Evolutionary conservation across 2,113 vertebrate genomes (phyloP), one percentile per base, ranked within the genome.

Genomic region (Chunga burmeisteri): DNA sequence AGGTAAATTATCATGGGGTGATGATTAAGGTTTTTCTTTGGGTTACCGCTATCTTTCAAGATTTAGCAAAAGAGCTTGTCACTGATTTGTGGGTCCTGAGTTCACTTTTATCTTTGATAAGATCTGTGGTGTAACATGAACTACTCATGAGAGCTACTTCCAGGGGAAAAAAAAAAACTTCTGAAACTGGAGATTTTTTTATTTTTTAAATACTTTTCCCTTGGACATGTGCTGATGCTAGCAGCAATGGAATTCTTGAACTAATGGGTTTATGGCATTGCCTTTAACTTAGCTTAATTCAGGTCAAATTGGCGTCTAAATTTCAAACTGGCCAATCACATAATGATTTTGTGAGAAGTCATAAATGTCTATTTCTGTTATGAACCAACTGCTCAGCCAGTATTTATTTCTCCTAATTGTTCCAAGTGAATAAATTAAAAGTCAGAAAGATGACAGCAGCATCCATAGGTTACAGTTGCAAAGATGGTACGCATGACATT

Each of bases 41-140:
- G 13, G 20, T 55, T 67, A 50, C 25, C 12, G 19, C 9, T 22
- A 52, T 18, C 21, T 85, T 80, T 36, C 20, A 75, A 52, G 14
- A 68, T 61, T 36, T 71, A 61, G 10, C 18, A 80, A 78, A 53
- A 61, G 16, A 34, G 4, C 3, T 59, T 85, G 71, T 67, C 47
- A 46, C 17, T 46, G 22, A 30, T 49, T 30, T 0, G 0, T 79
- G 14, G 17, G 12, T 7, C 16, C 4, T 0, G 2, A 36, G 13
- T 63, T 71, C 16, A 47, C 11, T 85, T 90, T 75, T 87, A 27
- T 56, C 7, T 81, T 61, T 81, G 11, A 38, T 47, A 88, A 80
- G 36, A 72, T 7, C 10, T 78, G 40, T 46, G 25, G 5, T 58
- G 2, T 66, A 84, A 52, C 16, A 67, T 42, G 11, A 93, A 27